A percentile compares a stretch with the other conserved stretches of the same genome.
phyloP scores from a whole-genome alignment of 2,797 vertebrate species.

The Euphonia xanthogaster region DNA sequence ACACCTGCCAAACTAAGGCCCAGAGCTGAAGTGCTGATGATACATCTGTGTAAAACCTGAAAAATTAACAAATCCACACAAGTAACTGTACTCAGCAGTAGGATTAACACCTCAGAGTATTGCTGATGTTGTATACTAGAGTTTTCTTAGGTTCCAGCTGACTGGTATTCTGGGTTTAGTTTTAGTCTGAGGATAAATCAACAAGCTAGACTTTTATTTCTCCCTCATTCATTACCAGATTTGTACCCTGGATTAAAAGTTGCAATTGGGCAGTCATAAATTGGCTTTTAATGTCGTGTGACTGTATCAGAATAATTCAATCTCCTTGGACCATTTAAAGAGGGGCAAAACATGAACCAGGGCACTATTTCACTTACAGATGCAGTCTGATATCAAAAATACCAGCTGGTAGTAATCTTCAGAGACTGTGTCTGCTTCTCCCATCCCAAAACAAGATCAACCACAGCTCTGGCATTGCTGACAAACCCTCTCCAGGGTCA shows the following conservation, averaged over 20 bases:
- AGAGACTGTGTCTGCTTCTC: background rate
- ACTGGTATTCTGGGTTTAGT: background rate
- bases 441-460: background rate
- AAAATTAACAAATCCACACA: background rate
- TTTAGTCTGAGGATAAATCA: background rate
- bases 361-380: background rate
- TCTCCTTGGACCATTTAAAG: background rate
- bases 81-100: background rate
- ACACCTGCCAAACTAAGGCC: background rate
- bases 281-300: accelerated
- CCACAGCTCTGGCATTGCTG: background rate
- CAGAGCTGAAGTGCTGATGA: background rate
- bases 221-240: background rate
- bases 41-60: background rate
- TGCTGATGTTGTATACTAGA: background rate
- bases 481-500: background rate
- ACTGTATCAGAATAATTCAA: background rate
- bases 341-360: background rate
- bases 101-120: background rate
- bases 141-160: background rate
- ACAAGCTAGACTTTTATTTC: background rate
- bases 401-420: background rate
- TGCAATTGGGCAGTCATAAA: background rate
- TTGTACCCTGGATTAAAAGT: background rate
- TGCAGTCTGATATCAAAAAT: background rate